Evolutionary conservation across 2,113 vertebrate genomes (phyloP), one percentile per base, ranked within the genome.

Genomic region (Deroptyus accipitrinus): DNA sequence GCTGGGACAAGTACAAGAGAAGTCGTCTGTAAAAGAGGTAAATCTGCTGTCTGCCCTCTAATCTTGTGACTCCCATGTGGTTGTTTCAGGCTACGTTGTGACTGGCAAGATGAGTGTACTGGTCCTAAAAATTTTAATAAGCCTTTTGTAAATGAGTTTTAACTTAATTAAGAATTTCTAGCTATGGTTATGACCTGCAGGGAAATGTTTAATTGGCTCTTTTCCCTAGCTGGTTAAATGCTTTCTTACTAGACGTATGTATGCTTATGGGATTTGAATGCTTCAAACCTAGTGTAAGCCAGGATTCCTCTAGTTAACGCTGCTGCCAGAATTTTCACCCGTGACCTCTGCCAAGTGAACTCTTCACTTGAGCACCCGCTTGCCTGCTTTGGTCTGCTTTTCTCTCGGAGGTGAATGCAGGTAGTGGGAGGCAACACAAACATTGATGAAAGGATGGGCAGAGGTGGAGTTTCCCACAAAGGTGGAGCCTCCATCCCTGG

Each of bases 161-260:
- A 86, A 89, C 17, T 88, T 97, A 97, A 96, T 96, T 96, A 95
- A 96, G 64, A 88, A 92, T 93, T 96, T 88, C 84, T 86, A 66
- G 52, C 57, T 87, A 24, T 79, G 66, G 39, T 82, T 91, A 52
- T 91, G 83, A 96, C 96, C 95, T 94, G 73, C 73, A 73, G 80
- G 88, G 57, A 94, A 85, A 84, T 88, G 59, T 93, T 88, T 88
- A 94, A 96, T 94, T 92, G 86, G 31, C 52, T 92, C 27, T 93
- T 96, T 92, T 96, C 90, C 80, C 86, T 91, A 69, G 96, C 83
- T 79, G 31, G 62, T 88, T 94, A 74, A 64, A n/a, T 55, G 13
- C 55, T 69, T 16, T 92, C 48, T 52, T 82, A 44, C 57, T 88
- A 69, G 54, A 87, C 9, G 20, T 30, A 2, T 37, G 4, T 86